Percentiles rank a stretch among this genome's conserved stretches.
Conservation (phyloP, 1,140 invertebrate genomes). For the Spodoptera litura region DNA sequence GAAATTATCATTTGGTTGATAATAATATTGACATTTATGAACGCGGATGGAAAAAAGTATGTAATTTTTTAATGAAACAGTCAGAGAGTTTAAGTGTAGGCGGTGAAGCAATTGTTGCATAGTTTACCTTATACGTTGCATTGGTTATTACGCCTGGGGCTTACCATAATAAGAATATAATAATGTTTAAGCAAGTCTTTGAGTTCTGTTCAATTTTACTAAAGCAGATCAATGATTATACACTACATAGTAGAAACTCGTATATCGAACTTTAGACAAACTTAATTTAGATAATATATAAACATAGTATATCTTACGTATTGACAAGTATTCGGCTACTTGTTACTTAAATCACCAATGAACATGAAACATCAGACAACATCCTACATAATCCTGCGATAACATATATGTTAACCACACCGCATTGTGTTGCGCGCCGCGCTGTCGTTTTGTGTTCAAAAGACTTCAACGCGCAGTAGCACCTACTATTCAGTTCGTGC, state of each 20-base stretch:
- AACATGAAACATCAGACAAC: neutral
- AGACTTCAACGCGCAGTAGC: constrained; percentile 46
- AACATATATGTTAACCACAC: neutral
- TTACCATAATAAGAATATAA: constrained; percentile 28
- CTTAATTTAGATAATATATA: no score
- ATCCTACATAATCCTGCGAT: neutral
- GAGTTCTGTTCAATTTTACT: neutral
- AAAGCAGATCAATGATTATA: no score
- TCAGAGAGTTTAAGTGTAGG: constrained; percentile 34
- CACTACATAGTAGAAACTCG: no score
- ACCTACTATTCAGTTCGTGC: constrained; percentile 47
- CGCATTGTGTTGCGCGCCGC: constrained; percentile 15
- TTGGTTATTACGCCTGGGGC: constrained; percentile 26
- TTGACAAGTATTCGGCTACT: no score
- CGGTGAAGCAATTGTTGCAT: constrained; percentile 43
- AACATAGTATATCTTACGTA: no score
- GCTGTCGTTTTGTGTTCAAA: constrained; percentile 29
- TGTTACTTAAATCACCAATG: neutral
- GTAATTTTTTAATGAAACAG: constrained; percentile 45
- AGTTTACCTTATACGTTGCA: constrained; percentile 40
- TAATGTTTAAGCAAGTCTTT: neutral
- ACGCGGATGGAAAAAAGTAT: constrained; percentile 40
- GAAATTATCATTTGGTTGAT: constrained; percentile 40
- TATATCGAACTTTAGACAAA: no score
- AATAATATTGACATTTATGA: constrained; percentile 42